Evolutionary conservation across 2,797 vertebrate genomes (phyloP), one percentile per base, ranked within the genome.

Genomic region (Hylomyscus alleni): DNA sequence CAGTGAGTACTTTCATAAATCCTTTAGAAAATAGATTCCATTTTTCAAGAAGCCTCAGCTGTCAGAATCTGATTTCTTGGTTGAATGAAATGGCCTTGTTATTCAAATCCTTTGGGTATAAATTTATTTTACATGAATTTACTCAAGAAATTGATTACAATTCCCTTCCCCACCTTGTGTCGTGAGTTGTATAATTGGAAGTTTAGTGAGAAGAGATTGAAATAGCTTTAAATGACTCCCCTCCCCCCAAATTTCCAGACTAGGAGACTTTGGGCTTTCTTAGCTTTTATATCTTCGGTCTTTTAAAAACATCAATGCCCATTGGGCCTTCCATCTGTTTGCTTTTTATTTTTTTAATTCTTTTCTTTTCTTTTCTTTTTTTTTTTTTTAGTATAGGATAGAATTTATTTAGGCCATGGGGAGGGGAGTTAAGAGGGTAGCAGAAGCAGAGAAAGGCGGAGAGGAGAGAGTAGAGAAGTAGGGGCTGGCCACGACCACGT

Each of bases 41-140:
- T 81, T 97, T 94, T 76, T 65, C 77, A 12, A 92, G 91, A 94
- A 75, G 80, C 3, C 15, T 94, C 72, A 54, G 75, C 95, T 97
- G 91, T 97, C 93, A 94, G 93, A 94, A 89, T 84, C 83, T 82
- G 96, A 95, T 94, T 97, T 97, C 90, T 78, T 96, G 81, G 91
- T 94, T 96, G 90, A 93, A 69, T 88, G 72, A 96, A 96, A 93
- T 93, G 91, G 60, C 72, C 96, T 93, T 92, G 81, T 93, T 95
- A 67, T 90, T 97, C 83, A 60, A 90, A 90, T 93, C 85, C 80
- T 91, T 87, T 75, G 72, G 80, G 82, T 90, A 80, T 95, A 65
- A 94, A 95, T 92, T 88, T 96, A 93, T 97, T 95, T 96, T 95
- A 88, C 93, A 91, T 90, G 92, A 88, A 95, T 97, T 97, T 97